Base-by-base conservation (phyloP, 2,888 invertebrate species). In the Tuta absoluta region DNA sequence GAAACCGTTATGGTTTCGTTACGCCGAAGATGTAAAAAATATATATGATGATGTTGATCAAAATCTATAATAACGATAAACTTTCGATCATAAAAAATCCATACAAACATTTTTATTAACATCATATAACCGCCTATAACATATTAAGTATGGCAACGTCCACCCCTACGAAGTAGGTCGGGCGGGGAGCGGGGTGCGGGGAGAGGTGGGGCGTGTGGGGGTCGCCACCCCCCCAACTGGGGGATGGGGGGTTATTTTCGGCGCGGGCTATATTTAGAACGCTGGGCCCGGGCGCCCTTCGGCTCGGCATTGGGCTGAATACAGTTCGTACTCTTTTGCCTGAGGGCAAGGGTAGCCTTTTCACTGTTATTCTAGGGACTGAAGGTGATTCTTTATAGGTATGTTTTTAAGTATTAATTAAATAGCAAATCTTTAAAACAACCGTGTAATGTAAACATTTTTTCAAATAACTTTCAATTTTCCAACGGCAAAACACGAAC, bases 251-350 rank as follows among this genome's bases (percentile, higher is more conserved):
- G 77, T 71, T 89, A 88, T 89, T 87, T 87, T 84, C 77, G 79
- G 81, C 69, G 80, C 69, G 66, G 66, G 69, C 79, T 88, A 89
- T 86, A 85, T 89, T 84, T 88, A 88, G 88, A 73, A 71, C 68
- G 79, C 79, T 76, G 76, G 78, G 77, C 80, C 82, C 83, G 82
- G 78, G 71, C 71, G 73, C 70, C 70, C 66, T 63, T 66, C 41
- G 61, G 10, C 14, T 49, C 24, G 59, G 59, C 59, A 59, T 59
- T 59, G 41, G 23, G 12, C 19, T 17, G 17, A 57, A 17, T 53
- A 57, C 49, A 59, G 45, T 41, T 61, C 61, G 60, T 19, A 45
- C 60, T 7, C 33, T 10, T 24, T 56, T n/a, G 28, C 28, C 28
- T 28, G 7, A 17, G 7, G 17, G 14, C 33, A n/a, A 33, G 33